Conservation (phyloP, 1,140 invertebrate genomes). For the Aphaenogaster ashmeadi region DNA sequence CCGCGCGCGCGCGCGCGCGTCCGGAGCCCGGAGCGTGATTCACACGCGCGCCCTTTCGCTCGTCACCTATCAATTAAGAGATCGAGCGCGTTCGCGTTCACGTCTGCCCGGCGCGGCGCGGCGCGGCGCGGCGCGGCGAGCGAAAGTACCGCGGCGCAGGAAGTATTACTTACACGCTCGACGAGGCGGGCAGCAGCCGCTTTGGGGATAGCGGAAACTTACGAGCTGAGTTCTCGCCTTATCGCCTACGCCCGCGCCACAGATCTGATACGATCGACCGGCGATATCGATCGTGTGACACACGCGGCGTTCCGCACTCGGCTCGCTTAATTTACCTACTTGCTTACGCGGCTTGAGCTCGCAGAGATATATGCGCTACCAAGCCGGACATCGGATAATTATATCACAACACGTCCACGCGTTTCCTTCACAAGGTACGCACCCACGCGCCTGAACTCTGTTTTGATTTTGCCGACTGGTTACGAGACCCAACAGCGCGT, state of each 20-base stretch:
- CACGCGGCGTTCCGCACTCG: slow-evolving; percentile 19
- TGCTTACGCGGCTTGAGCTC: slow-evolving; percentile 46
- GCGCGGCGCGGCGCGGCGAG: not conserved
- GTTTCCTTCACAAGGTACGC: slow-evolving; percentile 65
- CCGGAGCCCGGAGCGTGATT: slow-evolving; percentile 36
- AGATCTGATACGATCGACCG: slow-evolving; percentile 66
- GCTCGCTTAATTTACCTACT: slow-evolving; percentile 62
- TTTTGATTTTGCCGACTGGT: slow-evolving; percentile 21
- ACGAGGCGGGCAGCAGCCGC: slow-evolving; percentile 37
- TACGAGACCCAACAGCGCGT: slow-evolving; percentile 53
- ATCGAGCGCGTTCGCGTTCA: slow-evolving; percentile 44
- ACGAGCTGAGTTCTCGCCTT: slow-evolving; percentile 73
- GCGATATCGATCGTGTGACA: slow-evolving; percentile 63
- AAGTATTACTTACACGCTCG: slow-evolving; percentile 57
- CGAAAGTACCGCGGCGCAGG: slow-evolving; percentile 43
- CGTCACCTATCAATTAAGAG: slow-evolving; percentile 68
- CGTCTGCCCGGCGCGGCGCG: not conserved
- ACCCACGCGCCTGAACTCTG: slow-evolving; percentile 61
- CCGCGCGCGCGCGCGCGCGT: slow-evolving; percentile 29
- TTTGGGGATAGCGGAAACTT: slow-evolving; percentile 68
- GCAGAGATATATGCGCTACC: slow-evolving; percentile 67
- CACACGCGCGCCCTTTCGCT: slow-evolving; percentile 56
- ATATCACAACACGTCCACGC: slow-evolving; percentile 35
- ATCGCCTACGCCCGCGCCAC: slow-evolving; percentile 70
- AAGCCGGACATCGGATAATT: slow-evolving; percentile 65